These are phyloP conservation scores for Oxyscelio sp. DNA, from an alignment of 2,888 invertebrate genomes.

Conservation along the genomic window DNA sequence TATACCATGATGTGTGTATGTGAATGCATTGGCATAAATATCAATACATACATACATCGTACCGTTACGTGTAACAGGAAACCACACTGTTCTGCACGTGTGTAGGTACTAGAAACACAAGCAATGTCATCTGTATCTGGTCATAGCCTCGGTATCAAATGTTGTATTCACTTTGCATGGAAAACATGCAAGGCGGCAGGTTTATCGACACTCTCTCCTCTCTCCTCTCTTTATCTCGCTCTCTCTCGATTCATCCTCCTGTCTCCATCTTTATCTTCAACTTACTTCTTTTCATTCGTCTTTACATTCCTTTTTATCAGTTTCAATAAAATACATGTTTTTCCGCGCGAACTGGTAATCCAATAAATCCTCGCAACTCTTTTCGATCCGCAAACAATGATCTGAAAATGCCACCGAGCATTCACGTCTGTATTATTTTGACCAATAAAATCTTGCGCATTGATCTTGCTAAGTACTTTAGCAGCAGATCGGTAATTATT, in stretches of 20 bases:
- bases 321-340: slow-evolving; percentile 31
- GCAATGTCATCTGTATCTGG: slow-evolving; percentile 60
- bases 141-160: slow-evolving; percentile 52
- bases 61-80: slow-evolving; percentile 67
- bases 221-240: background rate
- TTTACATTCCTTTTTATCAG: slow-evolving; percentile 24
- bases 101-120: slow-evolving; percentile 48
- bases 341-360: slow-evolving; percentile 32
- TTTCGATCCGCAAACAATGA: slow-evolving; percentile 41
- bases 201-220: slow-evolving; percentile 14
- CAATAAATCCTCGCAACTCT: slow-evolving; percentile 49
- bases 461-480: slow-evolving; percentile 49
- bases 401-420: slow-evolving; percentile 38
- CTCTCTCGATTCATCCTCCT: too few relatives aligned
- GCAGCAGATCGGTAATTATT: slow-evolving; percentile 38
- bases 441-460: slow-evolving; percentile 46
- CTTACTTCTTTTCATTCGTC: slow-evolving; percentile 10
- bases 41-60: slow-evolving; percentile 51
- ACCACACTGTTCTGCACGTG: slow-evolving; percentile 41
- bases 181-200: slow-evolving; percentile 33
- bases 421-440: slow-evolving; percentile 43
- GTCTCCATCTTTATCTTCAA: too few relatives aligned
- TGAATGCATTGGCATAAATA: slow-evolving; percentile 27
- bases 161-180: slow-evolving; percentile 35
- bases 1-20: slow-evolving; percentile 25